phyloP scores from a whole-genome alignment of 2,113 vertebrate species.

The Myotis yumanensis region DNA sequence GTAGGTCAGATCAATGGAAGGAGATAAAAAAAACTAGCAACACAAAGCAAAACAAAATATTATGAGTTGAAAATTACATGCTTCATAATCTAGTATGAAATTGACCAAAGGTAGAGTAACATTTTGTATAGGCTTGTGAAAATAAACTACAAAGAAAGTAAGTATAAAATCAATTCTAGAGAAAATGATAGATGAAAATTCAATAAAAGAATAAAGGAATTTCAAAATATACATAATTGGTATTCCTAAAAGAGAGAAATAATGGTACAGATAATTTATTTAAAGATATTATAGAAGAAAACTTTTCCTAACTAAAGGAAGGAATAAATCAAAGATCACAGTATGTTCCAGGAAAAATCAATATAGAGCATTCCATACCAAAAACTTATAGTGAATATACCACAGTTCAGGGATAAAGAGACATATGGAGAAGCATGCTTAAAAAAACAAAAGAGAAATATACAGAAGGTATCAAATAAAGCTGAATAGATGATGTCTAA shows the following conservation, averaged over 20 bases:
- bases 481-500: neutral
- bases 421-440: neutral
- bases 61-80: neutral
- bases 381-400: neutral
- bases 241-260: neutral
- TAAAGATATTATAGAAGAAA: slow-evolving; percentile 47
- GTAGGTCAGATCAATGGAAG: neutral
- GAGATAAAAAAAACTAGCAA: neutral
- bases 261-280: neutral
- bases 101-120: neutral
- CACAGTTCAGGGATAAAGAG: neutral
- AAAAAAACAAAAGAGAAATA: neutral
- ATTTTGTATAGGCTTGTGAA: neutral
- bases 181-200: slow-evolving; percentile 11
- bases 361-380: neutral
- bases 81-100: neutral
- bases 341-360: neutral
- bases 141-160: slow-evolving; percentile 10
- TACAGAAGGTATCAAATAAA: neutral
- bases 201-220: neutral
- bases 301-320: neutral
- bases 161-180: neutral
- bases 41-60: neutral
- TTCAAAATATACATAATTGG: neutral
- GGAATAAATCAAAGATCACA: neutral